A percentile compares a stretch with the other conserved stretches of the same genome.
Evolutionary conservation across 92 coral and sea anemone species (phyloP).

Genomic region (Metridium senile): DNA sequence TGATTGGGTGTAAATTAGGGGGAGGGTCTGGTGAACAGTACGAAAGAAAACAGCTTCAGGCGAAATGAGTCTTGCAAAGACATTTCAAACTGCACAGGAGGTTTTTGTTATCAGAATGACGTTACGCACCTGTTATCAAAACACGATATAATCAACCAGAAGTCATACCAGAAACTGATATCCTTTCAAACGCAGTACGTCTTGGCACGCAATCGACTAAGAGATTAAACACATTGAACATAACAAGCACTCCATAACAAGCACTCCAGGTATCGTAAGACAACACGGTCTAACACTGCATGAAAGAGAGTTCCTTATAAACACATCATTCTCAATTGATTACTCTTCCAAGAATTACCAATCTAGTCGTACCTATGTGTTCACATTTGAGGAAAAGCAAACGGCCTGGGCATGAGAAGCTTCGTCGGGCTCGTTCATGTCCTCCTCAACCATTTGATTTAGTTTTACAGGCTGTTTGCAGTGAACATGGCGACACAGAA

Average conservation of each 20-base stretch:
- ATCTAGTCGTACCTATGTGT: constrained; percentile 13
- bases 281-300: neutral
- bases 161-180: constrained; percentile 21
- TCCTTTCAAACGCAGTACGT: neutral
- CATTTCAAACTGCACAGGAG: neutral
- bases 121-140: constrained; percentile 1
- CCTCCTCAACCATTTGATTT: constrained; percentile 85
- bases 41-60: neutral
- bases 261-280: neutral
- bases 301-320: neutral
- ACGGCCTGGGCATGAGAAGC: constrained; percentile 10
- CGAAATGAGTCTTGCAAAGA: neutral
- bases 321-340: neutral
- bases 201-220: constrained; percentile 4
- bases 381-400: constrained; percentile 11
- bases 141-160: constrained; percentile 4
- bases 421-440: constrained; percentile 52
- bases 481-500: constrained; percentile 36
- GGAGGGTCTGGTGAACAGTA: neutral
- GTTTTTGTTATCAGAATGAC: neutral
- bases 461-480: constrained; percentile 70
- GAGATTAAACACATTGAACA: neutral
- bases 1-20: neutral
- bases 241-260: neutral
- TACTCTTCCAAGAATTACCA: neutral